Base-by-base conservation (phyloP, 2,113 vertebrate species). In the Cyphomyrus discorhynchus region DNA sequence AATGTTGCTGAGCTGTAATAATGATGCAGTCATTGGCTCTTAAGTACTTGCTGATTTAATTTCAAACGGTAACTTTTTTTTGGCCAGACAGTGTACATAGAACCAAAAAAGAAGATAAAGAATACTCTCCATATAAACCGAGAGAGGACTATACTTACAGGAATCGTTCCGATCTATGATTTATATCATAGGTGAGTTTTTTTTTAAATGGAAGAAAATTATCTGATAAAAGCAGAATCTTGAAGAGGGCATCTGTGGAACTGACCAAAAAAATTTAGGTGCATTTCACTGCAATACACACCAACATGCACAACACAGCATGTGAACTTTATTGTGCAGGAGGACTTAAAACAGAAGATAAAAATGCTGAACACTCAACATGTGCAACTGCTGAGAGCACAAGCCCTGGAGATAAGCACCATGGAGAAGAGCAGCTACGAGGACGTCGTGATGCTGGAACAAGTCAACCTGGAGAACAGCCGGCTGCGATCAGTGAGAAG, bases 381-480 rank as follows among this genome's bases (percentile, higher is more conserved):
- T 91, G 52, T 90, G 31, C 88, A 91, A 1, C 9, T 49, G 47
- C 89, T 95, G 1, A 27, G 10, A 2, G 21, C 53, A 45, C 93
- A 92, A 70, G 80, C 88, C 0, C 77, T 91, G 1, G 92, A 93
- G 90, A 92, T 96, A 58, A 92, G 87, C 46, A 80, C 84, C 0
- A 87, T 93, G 9, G 96, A 96, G 91, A 91, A 89, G 91, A 92
- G 92, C 90, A 91, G 94, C 89, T 96, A 94, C 39, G 91, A 94
- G 90, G 5, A 92, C 11, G 92, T 93, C 77, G 89, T 94, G 84
- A 95, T 92, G 89, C 27, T 88, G 27, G 92, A 94, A 13, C 42
- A 90, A 74, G 91, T 95, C 89, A 90, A 92, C 3, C 62, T 77
- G 0, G 93, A 96, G 93, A 96, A 96, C 89, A 83, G 93, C 94